Percentiles rank a stretch among this genome's conserved stretches.
These are phyloP conservation scores for Tenualosa ilisha DNA, from an alignment of 2,797 vertebrate species.

Conservation along the genomic window DNA sequence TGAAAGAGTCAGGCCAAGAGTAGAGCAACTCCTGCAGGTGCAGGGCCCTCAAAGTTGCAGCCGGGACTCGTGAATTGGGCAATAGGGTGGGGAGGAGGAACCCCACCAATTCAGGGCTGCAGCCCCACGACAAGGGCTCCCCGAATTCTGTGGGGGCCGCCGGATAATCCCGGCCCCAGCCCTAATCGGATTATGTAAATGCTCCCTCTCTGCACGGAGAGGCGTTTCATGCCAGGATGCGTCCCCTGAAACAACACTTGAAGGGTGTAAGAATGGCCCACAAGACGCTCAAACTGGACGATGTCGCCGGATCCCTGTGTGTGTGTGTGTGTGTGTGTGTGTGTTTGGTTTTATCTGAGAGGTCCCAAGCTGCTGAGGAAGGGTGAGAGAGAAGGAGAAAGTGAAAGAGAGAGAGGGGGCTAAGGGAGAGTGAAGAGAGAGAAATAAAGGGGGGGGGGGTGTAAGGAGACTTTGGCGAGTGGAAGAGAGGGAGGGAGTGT, in stretches of 20 bases:
- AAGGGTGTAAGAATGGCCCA: conserved; percentile 74
- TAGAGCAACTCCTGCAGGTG: conserved; percentile 83
- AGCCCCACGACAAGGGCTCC: background rate
- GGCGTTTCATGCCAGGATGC: conserved; percentile 77
- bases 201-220: conserved; percentile 82
- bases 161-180: conserved; percentile 87
- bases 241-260: conserved; percentile 83
- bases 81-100: background rate
- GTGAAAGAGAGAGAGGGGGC: conserved; percentile 45
- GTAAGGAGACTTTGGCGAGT: conserved; percentile 30
- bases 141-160: conserved; percentile 83
- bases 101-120: background rate
- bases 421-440: background rate
- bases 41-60: conserved; percentile 79
- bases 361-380: conserved; percentile 37
- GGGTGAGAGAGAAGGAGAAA: conserved; percentile 56
- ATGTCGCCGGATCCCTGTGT: conserved; percentile 49
- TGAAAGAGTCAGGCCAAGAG: conserved; percentile 40
- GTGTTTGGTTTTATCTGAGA: conserved; percentile 57
- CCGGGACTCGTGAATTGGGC: conserved; percentile 88
- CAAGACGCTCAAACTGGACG: conserved; percentile 78
- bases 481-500: conserved; percentile 38
- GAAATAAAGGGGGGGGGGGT: conserved; percentile 22
- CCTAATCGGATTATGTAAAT: conserved; percentile 99
- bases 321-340: conserved; percentile 26